phyloP scores from a whole-genome alignment of 2,797 vertebrate species.

The Cirrhinus molitorella region DNA sequence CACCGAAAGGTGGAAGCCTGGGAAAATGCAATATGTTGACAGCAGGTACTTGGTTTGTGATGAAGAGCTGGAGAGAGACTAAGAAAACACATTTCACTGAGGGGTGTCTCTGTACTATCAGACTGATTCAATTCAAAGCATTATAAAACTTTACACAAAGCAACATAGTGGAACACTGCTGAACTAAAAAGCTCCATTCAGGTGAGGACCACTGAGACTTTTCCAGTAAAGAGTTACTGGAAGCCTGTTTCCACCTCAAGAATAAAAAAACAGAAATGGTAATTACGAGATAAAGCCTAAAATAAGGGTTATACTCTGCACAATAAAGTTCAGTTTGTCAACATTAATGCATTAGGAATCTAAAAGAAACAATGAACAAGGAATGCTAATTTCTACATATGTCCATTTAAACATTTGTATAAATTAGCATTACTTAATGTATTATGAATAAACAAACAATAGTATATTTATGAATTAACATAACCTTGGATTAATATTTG shows the following conservation, averaged over 20 bases:
- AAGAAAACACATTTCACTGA: conserved; percentile 24
- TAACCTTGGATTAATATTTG: background rate
- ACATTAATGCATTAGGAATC: background rate
- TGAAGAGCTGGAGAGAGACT: conserved; percentile 64
- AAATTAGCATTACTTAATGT: background rate
- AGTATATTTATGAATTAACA: background rate
- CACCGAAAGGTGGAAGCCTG: conserved; percentile 76
- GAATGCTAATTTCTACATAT: background rate
- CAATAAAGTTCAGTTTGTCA: background rate
- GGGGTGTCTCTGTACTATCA: conserved; percentile 29
- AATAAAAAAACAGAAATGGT: conserved; percentile 1
- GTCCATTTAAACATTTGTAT: background rate
- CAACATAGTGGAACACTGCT: conserved; percentile 20
- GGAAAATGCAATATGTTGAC: conserved; percentile 78
- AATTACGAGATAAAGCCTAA: background rate
- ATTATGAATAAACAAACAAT: background rate
- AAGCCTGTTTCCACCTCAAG: background rate
- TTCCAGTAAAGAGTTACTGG: conserved; percentile 17
- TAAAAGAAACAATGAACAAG: background rate
- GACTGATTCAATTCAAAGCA: conserved; percentile 32
- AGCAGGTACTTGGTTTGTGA: conserved; percentile 81
- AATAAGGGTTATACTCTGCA: background rate
- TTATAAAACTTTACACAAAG: conserved; percentile 21
- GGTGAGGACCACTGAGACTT: conserved; percentile 2
- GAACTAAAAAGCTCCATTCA: conserved; percentile 17